These are phyloP conservation scores for Morinoia aosen DNA, from an alignment of 2,888 invertebrate genomes.

Conservation along the genomic window DNA sequence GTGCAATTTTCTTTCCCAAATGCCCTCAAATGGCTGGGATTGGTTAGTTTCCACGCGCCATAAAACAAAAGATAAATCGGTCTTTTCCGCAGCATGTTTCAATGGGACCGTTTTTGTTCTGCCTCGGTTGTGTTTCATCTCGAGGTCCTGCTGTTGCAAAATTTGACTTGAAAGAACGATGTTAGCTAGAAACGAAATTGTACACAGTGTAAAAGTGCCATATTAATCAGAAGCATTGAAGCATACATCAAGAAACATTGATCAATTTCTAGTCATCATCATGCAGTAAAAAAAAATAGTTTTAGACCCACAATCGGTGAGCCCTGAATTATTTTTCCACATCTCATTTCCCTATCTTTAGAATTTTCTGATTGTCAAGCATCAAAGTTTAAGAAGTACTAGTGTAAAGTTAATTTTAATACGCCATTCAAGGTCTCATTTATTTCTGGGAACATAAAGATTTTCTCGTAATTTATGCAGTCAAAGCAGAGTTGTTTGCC, in stretches of 20 bases:
- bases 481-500: neutral
- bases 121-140: neutral
- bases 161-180: neutral
- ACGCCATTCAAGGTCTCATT: neutral
- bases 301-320: no score
- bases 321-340: no score
- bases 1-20: constrained; percentile 25
- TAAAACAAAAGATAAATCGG: neutral
- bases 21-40: constrained; percentile 9
- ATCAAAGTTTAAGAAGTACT: neutral
- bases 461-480: neutral
- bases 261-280: no score
- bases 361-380: neutral
- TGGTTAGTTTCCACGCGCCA: constrained; percentile 5
- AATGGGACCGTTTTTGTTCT: neutral
- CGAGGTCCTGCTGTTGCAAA: neutral
- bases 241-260: no score
- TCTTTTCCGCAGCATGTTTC: neutral
- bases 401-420: neutral
- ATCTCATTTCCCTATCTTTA: no score
- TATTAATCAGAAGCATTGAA: no score
- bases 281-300: no score
- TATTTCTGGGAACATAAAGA: neutral
- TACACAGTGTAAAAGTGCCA: no score
- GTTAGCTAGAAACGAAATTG: neutral